Base-by-base conservation (phyloP, 2,113 vertebrate genomes). In the Mustela lutreola region DNA sequence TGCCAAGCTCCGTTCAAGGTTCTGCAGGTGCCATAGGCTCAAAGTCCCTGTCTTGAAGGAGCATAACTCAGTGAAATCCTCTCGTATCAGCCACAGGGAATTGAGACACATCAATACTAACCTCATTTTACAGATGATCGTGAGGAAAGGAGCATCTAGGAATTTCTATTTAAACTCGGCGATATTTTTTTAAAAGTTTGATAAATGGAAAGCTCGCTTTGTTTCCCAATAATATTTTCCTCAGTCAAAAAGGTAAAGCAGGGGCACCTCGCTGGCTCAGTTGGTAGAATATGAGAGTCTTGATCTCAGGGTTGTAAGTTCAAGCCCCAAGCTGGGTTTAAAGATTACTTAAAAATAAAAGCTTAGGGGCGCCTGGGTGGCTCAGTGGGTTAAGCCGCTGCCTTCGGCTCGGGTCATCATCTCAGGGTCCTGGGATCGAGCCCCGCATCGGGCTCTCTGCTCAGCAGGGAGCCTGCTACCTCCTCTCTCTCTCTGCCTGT, bases 241-340 rank as follows among this genome's bases (percentile, higher is more conserved):
- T 56, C 15, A 16, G 3, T 89, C n/a, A 36, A 70, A 79, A 26
- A 76, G 14, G 24, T 24, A 84, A 42, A 75, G 7, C 39, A 0
- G 39, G 14, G 0, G 0, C 0, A 93, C 98, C 98, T 97, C 97
- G 98, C 98, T 98, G 98, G 98, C 98, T 98, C 16, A 79, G 28
- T 19, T 16, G 98, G 98, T 98, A 98, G 97, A 98, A 97, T 98
- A 98, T 98, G 98, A 98, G 98, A 98, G 98, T 98, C 98, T 98
- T 98, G 98, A 98, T 98, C 98, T 98, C 97, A 98, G 97, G 96
- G 97, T 98, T 92, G 94, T 98, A 97, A 97, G 95, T 97, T 98
- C 96, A 97, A 98, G 96, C 98, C 98, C 98, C 98, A 98, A 96
- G 97, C 98, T 98, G 98, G 98, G 98, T 78, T 26, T 78, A 48